Percentiles rank a stretch among this genome's conserved stretches.
Evolutionary conservation across 2,113 vertebrate species (phyloP).

Genomic region (Neodon shergylaensis): DNA sequence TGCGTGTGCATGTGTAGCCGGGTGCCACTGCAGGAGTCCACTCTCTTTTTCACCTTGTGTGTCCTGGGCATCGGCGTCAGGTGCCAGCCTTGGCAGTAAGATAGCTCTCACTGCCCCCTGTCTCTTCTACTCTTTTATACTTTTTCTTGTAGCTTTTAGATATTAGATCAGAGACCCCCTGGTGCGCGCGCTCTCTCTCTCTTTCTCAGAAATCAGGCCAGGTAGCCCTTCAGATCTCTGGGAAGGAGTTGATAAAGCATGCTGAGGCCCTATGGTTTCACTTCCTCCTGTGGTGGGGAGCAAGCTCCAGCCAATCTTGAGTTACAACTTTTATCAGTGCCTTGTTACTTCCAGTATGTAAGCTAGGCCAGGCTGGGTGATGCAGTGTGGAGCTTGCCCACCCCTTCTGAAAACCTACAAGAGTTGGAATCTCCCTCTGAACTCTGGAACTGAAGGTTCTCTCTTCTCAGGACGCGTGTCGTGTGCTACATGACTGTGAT

Average conservation of each 20-base stretch:
- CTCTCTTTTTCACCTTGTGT: neutral
- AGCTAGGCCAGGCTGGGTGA: neutral
- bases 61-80: neutral
- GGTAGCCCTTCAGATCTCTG: neutral
- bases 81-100: neutral
- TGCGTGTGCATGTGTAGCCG: too few relatives aligned
- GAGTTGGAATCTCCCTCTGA: neutral
- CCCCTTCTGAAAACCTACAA: neutral
- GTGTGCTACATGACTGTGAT: neutral
- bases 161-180: neutral
- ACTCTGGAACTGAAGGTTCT: neutral
- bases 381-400: neutral
- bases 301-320: neutral
- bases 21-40: neutral
- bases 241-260: neutral
- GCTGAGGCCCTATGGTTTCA: neutral
- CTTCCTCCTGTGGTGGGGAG: neutral
- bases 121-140: neutral
- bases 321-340: neutral
- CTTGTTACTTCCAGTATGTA: neutral
- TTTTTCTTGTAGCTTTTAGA: neutral
- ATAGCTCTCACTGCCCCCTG: too few relatives aligned
- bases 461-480: neutral
- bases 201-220: neutral
- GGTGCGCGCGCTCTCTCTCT: rapidly evolving